Evolutionary conservation across 1,140 invertebrate genomes (phyloP), one percentile per base, ranked within the genome.

Genomic region (Tetragnatha versicolor): DNA sequence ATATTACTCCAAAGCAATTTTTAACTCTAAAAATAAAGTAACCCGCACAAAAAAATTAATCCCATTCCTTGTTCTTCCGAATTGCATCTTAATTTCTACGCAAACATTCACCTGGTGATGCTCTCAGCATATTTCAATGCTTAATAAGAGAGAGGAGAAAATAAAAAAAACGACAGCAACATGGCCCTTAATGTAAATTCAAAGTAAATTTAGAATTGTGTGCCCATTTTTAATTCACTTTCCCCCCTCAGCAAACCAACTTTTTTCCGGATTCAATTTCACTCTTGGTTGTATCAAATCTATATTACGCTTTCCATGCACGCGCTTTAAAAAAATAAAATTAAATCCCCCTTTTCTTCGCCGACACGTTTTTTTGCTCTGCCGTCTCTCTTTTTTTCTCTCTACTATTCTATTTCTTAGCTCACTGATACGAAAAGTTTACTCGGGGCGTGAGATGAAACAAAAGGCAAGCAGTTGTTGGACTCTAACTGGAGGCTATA

Each of bases 311-410:
- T 70, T 35, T 55, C 68, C 22, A 70, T 37, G 47, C 68, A 70
- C 68, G 49, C 47, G 29, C 49, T 70, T 70, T 37, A 70, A 53
- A 27, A 70, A 70, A 70, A 70, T 25, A 70, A 70, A 51, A 55
- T 49, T 37, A 35, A 35, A 70, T 37, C 45, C 55, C 25, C 31
- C 25, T 55, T 37, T 14, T 37, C 2, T n/a, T 63, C 42, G 31
- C 31, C 42, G 7, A 68, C 33, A 39, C 6, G 12, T 25, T 47
- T 68, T 68, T 33, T n/a, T n/a, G n/a, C n/a, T n/a, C n/a, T n/a
- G n/a, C n/a, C n/a, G n/a, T n/a, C n/a, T n/a, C n/a, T n/a, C n/a
- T 70, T 31, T 33, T 70, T 9, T 25, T 70, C 29, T 39, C 12
- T 31, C 29, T 55, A 2, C 35, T 7, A 17, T 29, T 70, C 39